phyloP scores from a whole-genome alignment of 2,113 vertebrate species.

The Oncorhynchus tshawytscha region DNA sequence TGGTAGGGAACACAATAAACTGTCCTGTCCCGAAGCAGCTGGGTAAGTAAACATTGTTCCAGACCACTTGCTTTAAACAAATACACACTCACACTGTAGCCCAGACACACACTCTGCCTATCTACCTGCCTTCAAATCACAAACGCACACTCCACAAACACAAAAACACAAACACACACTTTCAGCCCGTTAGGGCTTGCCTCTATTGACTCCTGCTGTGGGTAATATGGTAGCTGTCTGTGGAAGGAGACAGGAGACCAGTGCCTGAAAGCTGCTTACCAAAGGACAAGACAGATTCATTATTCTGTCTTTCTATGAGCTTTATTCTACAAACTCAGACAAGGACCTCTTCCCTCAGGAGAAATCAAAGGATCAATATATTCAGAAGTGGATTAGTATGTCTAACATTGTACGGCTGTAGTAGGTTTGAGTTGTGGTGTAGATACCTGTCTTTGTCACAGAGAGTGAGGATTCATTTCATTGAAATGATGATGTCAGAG shows the following conservation, averaged over 20 bases:
- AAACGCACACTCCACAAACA: not conserved
- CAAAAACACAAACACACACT: not conserved
- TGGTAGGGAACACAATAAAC: constrained; percentile 11
- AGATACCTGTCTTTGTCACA: too few species aligned
- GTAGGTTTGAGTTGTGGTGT: too few species aligned
- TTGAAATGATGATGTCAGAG: too few species aligned
- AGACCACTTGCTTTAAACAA: constrained; percentile 26
- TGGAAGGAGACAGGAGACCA: not conserved
- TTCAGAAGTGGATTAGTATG: not conserved
- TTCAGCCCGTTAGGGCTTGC: not conserved
- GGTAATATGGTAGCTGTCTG: not conserved
- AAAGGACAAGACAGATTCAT: too few species aligned
- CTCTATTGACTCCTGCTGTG: not conserved
- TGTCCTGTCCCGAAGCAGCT: constrained; percentile 21
- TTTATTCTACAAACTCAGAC: not conserved
- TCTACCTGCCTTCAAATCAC: not conserved
- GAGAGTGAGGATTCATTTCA: too few species aligned
- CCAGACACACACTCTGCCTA: too few species aligned
- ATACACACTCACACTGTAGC: constrained; percentile 20
- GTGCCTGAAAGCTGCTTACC: too few species aligned
- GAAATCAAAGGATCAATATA: too few species aligned
- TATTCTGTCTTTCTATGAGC: not conserved
- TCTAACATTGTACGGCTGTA: not conserved
- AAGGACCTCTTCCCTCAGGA: not conserved
- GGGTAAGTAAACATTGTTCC: constrained; percentile 26